phyloP scores from a whole-genome alignment of 2,797 vertebrate genomes.

The Pseudopleuronectes americanus region DNA sequence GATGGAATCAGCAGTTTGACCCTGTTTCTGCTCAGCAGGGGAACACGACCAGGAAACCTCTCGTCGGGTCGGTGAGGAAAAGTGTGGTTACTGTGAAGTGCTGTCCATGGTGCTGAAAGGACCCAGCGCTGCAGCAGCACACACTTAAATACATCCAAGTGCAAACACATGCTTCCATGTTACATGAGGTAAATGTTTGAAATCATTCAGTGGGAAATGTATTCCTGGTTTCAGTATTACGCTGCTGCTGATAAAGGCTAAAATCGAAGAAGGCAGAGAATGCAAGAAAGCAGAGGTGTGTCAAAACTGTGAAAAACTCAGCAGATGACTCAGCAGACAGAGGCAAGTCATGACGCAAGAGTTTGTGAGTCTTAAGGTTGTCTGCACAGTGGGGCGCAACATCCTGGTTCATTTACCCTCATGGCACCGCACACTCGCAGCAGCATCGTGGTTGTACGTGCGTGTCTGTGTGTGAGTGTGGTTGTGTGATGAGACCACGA shows the following conservation, averaged over 20 bases:
- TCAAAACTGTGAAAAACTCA: conserved; percentile 33
- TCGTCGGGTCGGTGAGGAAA: not conserved
- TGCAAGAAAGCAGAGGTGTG: conserved; percentile 40
- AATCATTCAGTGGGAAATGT: conserved; percentile 13
- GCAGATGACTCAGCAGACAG: conserved; percentile 70
- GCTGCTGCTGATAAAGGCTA: conserved; percentile 28
- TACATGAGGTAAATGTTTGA: conserved; percentile 15
- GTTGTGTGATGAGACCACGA: conserved; percentile 27
- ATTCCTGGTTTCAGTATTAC: conserved; percentile 14
- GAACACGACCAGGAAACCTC: not conserved
- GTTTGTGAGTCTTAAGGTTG: conserved; percentile 58
- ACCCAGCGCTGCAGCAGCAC: conserved; percentile 4
- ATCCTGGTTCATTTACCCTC: conserved; percentile 47
- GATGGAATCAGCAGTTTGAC: conserved; percentile 37
- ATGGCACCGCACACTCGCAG: conserved; percentile 16
- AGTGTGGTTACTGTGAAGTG: conserved; percentile 26
- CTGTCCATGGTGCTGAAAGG: conserved; percentile 84
- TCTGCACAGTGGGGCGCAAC: conserved; percentile 34
- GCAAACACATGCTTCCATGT: conserved; percentile 4
- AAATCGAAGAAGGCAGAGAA: conserved; percentile 7
- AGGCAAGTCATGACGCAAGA: conserved; percentile 60
- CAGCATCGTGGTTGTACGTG: conserved; percentile 12
- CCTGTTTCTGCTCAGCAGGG: conserved; percentile 11
- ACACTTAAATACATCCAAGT: conserved; percentile 4
- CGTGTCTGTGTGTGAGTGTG: not conserved